Evolutionary conservation across 64 coral and sea anemone genomes (phyloP), one percentile per base, ranked within the genome.

Genomic region (Dendrophyllia cribrosa): DNA sequence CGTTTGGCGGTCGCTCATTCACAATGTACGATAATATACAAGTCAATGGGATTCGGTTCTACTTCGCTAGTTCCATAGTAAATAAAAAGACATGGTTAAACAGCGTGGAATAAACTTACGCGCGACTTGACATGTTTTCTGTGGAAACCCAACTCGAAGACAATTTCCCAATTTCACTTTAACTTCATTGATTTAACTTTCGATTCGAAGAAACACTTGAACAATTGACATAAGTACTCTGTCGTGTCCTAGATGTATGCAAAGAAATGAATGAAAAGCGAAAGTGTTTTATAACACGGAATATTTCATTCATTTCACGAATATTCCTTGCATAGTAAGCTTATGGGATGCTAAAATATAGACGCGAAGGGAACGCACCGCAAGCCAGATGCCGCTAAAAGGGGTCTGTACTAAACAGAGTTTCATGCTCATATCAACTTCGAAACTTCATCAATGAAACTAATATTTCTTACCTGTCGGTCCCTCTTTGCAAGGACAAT

Each of bases 1-100:
- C 16, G 44, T 84, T 84, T 51, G 13, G 20, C 62, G 20, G n/a
- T 46, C 80, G 20, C 45, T 20, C 70, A 84, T 45, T 63, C 80
- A 84, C 60, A 84, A 67, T 84, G 62, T 82, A 82, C 58, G 21
- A 51, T 59, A 84, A 84, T 84, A 84, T 44, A 24, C 44, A 26
- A 82, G 44, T 82, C 53, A 62, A 62, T 82, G 58, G 34, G 23
- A 14, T 60, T 82, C 56, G 78, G 80, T 84, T 84, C 80, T 84
- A 67, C 80, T 84, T 19, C 80, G 64, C 13, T 84, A 84, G 62
- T 65, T 84, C 61, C 44, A 64, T 65, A 84, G 80, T 84, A 84
- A 84, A 84, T 84, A 84, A 84, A 59, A 19, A 45, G 23, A 84
- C 26, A 45, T 8, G 60, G 19, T 3, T 47, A 21, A 11, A 9